Evolutionary conservation across 64 coral and sea anemone genomes (phyloP), one percentile per base, ranked within the genome.

Genomic region (Stylophora pistillata): DNA sequence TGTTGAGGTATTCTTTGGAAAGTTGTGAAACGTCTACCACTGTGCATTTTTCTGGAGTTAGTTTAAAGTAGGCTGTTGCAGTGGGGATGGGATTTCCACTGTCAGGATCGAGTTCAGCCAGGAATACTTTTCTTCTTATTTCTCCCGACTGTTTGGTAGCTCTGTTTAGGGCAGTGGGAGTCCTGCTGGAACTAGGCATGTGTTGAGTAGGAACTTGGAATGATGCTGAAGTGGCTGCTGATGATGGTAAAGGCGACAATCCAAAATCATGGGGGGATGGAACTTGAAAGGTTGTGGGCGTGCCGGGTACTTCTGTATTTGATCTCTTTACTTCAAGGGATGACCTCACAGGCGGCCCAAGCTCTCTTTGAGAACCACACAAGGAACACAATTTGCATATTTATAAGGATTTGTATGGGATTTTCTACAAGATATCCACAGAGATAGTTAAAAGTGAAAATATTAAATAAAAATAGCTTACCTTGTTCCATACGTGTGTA

Each of bases 61-160:
- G 61, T 71, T 85, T 85, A 1, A 85, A 28, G 33, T 85, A 71
- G 29, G 81, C 62, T 16, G 81, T 85, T 20, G 53, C 23, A 14
- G 41, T 30, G 2, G 81, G 81, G 13, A 85, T 65, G 27, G 62
- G 34, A 5, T 68, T 28, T 11, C 27, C 13, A 74, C 17, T 52
- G 9, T 66, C 62, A 58, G 78, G n/a, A 16, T 85, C 81, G 69
- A 85, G 52, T 65, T 85, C 81, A 1, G 37, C 55, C n/a, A 85
- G 30, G 21, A 68, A 53, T 12, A 70, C 60, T 53, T 85, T n/a
- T n/a, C n/a, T 37, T 26, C 58, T 59, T 15, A 85, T 63, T 21
- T 85, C 81, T 15, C n/a, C 32, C 18, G 41, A 78, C 16, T 64
- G 55, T 21, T 78, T 47, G 33, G 26, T 55, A 28, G 76, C 17